Conservation (phyloP, 1,140 invertebrate genomes). For the Eurosta solidaginis region DNA sequence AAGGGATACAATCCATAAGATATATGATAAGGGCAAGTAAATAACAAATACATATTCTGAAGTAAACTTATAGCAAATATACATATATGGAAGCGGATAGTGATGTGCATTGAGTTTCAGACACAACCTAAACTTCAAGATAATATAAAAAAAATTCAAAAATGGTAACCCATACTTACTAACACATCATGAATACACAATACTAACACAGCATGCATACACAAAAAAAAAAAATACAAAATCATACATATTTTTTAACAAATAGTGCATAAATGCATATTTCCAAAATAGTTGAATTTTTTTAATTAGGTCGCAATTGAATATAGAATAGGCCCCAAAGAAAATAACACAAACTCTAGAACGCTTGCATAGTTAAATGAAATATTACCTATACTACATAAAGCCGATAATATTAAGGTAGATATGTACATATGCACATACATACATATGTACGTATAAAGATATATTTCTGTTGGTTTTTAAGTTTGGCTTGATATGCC, state of each 20-base stretch:
- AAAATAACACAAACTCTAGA: not conserved
- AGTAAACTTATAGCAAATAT: not conserved
- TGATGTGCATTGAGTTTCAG: constrained; percentile 8
- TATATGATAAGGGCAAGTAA: not conserved
- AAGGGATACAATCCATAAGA: not conserved
- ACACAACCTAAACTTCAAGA: not conserved
- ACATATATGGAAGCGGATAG: not conserved
- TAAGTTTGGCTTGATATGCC: no score
- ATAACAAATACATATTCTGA: not conserved
- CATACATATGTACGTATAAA: no score
- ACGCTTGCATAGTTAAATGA: not conserved
- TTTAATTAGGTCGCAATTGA: constrained; percentile 14
- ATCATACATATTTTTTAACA: not conserved
- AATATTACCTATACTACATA: no score
- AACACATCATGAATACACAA: no score
- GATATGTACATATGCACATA: no score
- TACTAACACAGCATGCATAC: no score
- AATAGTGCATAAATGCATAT: not conserved
- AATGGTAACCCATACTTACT: no score
- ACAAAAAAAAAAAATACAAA: not conserved
- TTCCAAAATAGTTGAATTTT: constrained; percentile 17
- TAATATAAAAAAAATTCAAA: not conserved
- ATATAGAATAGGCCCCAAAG: not conserved
- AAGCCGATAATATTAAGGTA: no score
- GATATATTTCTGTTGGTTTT: no score